Conservation (phyloP, 2,797 vertebrate genomes). For the Calcarius lapponicus region DNA sequence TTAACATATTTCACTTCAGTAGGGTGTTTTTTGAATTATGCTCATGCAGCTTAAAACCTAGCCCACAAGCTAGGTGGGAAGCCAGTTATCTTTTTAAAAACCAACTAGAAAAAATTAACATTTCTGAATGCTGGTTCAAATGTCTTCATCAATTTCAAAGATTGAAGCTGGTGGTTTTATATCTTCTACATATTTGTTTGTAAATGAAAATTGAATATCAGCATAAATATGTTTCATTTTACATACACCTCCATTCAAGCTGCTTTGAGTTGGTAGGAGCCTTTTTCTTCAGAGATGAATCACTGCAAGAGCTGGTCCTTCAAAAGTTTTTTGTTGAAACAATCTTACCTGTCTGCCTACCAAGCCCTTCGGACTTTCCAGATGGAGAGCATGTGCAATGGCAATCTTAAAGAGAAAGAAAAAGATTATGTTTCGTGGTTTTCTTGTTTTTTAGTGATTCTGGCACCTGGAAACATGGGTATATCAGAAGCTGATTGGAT, state of each 20-base stretch:
- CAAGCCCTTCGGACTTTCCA: background rate
- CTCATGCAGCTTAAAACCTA: background rate
- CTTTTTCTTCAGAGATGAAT: background rate
- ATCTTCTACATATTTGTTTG: background rate
- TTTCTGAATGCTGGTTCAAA: background rate
- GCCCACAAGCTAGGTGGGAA: background rate
- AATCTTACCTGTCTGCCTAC: background rate
- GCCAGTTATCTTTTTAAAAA: background rate
- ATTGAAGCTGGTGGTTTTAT: background rate
- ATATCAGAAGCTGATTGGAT: background rate
- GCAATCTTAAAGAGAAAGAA: background rate
- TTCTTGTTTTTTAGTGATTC: background rate
- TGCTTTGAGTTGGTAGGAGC: background rate
- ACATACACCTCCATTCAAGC: background rate
- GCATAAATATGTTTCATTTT: background rate
- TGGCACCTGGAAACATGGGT: background rate
- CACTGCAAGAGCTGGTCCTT: background rate
- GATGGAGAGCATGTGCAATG: background rate
- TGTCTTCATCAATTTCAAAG: background rate
- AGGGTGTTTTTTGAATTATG: background rate
- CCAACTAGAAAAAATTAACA: background rate
- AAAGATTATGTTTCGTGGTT: background rate
- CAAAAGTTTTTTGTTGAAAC: background rate
- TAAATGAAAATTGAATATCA: background rate
- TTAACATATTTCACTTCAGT: background rate